Base-by-base conservation (phyloP, 2,888 invertebrate species). In the Dorcus hopei region DNA sequence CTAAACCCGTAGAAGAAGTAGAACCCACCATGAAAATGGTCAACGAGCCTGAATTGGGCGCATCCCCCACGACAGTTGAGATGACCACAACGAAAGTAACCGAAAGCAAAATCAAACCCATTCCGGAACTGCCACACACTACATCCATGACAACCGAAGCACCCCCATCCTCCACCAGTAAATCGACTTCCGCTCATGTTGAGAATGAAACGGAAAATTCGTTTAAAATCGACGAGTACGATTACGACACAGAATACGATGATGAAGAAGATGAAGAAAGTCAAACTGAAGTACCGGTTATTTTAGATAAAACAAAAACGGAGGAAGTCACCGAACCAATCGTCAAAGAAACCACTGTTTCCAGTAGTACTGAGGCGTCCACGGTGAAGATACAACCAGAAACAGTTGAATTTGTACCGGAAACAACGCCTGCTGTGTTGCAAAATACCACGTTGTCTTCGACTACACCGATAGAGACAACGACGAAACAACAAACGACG, bases 231-330 rank as follows among this genome's bases (percentile, higher is more conserved):
- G 66, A 68, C n/a, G 74, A 69, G 50, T 79, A 80, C 68, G 78
- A 79, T 59, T 75, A 78, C 49, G 80, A 80, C 64, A 80, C 80
- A 66, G 79, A 77, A 7, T 81, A 82, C 11, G 81, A 73, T 45
- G 75, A 74, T 9, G 71, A 73, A 14, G 71, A 75, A 52, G 70
- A 78, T 50, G 74, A 78, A 2, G 78, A 80, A 55, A 77, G 78
- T 56, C 77, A 75, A 54, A 76, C 77, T 9, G 68, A 72, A 38
- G 66, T 75, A 39, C 75, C 74, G n/a, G 70, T 69, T 42, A 9
- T 39, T 9, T 9, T 43, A 9, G 38, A 48, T 23, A 38, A 52
- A 19, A 39, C 41, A 9, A 49, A 52, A 26, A 9, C 39, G 14
- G 38, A 49, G 14, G 57, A 54, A 38, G 23, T 51, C 8, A 52